These are phyloP conservation scores for Grallaria varia DNA, from an alignment of 2,113 vertebrate genomes.

Conservation along the genomic window DNA sequence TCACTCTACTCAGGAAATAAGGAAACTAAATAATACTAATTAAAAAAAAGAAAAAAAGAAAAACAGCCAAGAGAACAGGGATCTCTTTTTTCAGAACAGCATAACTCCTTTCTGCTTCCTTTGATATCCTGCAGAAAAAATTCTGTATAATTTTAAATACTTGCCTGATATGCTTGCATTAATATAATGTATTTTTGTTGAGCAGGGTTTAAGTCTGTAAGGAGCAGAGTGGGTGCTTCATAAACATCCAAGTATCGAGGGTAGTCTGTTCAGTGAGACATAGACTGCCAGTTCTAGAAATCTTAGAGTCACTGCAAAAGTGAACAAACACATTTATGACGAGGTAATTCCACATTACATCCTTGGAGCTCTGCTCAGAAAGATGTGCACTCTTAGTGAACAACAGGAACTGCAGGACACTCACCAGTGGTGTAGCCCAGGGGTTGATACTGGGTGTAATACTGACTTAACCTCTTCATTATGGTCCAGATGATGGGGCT, in stretches of 20 bases:
- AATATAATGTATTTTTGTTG: not conserved
- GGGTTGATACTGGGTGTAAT: not conserved
- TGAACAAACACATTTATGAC: not conserved
- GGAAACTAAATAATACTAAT: not conserved
- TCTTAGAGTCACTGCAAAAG: not conserved
- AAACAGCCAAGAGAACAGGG: no score
- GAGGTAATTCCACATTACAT: not conserved
- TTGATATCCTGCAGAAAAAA: not conserved
- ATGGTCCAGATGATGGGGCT: not conserved
- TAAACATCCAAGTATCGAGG: not conserved
- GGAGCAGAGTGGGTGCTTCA: not conserved
- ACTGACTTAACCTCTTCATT: not conserved
- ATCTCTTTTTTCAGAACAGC: not conserved
- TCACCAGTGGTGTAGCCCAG: not conserved
- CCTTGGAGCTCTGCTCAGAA: not conserved
- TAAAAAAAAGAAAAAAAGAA: not conserved
- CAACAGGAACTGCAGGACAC: not conserved
- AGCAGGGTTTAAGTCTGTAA: not conserved
- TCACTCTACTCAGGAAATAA: not conserved
- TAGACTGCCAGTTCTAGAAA: not conserved
- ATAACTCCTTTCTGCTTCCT: not conserved
- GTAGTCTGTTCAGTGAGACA: not conserved
- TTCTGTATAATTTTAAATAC: not conserved
- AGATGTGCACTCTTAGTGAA: not conserved
- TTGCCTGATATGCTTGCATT: not conserved